phyloP scores from a whole-genome alignment of 2,888 invertebrate genomes.

The Nycteola revayana region DNA sequence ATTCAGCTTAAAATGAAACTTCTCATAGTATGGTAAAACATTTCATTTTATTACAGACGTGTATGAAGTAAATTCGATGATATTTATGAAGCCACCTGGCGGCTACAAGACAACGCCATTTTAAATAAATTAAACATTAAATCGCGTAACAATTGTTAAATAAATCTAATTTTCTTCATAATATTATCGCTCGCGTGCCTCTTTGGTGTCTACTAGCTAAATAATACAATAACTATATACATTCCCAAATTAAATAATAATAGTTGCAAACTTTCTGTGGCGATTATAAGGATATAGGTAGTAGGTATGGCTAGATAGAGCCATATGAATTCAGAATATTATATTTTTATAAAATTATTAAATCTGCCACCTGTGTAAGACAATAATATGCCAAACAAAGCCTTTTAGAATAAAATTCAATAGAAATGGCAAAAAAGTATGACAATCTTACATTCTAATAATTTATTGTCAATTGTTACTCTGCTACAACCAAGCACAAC shows the following conservation, averaged over 20 bases:
- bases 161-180: conserved; percentile 57
- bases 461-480: too few species aligned
- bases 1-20: conserved; percentile 43
- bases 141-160: conserved; percentile 73
- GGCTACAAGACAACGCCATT: conserved; percentile 35
- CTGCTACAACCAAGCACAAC: too few species aligned
- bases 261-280: conserved; percentile 29
- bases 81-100: conserved; percentile 40
- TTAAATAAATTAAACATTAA: conserved; percentile 77
- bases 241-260: conserved; percentile 41
- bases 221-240: conserved; percentile 39
- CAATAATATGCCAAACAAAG: too few species aligned
- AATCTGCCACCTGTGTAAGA: background rate
- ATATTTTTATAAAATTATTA: too few species aligned
- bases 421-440: conserved; percentile 13
- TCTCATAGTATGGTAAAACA: conserved; percentile 47
- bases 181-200: conserved; percentile 62
- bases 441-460: conserved; percentile 16
- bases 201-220: conserved; percentile 82
- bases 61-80: conserved; percentile 60
- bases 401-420: too few species aligned
- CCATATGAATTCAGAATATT: too few species aligned
- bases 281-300: conserved; percentile 20
- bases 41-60: conserved; percentile 63
- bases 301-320: too few species aligned